These are phyloP conservation scores for Thunnus albacares DNA, from an alignment of 2,797 vertebrate species.

Conservation along the genomic window DNA sequence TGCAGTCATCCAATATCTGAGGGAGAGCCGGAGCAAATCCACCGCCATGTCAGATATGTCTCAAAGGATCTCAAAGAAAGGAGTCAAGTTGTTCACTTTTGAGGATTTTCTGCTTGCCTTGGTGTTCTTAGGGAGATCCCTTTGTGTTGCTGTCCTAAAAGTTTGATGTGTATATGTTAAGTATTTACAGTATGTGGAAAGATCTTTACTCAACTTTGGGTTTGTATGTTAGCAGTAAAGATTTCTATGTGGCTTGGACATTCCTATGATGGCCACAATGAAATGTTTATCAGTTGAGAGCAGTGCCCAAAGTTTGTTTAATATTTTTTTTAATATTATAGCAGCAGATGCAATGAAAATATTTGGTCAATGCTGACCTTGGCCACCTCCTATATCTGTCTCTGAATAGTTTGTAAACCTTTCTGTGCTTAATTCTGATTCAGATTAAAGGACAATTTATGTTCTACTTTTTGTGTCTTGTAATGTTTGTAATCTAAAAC, in stretches of 20 bases:
- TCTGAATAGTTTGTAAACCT: too few species aligned
- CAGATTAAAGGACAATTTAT: not conserved
- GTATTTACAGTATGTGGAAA: conserved; percentile 17
- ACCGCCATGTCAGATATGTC: conserved; percentile 63
- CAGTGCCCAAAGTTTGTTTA: too few species aligned
- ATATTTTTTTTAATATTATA: not conserved
- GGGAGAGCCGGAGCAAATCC: conserved; percentile 70
- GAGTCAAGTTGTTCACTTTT: conserved; percentile 57
- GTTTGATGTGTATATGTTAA: conserved; percentile 29
- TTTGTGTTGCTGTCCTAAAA: conserved; percentile 3
- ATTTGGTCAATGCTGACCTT: not conserved
- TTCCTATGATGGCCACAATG: not conserved
- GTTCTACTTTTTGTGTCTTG: not conserved
- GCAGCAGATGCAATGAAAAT: not conserved
- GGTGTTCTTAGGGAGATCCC: conserved; percentile 41
- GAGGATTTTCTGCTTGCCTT: conserved; percentile 47
- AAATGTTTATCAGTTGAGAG: too few species aligned
- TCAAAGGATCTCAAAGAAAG: conserved; percentile 56
- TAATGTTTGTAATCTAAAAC: not conserved
- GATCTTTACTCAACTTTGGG: not conserved
- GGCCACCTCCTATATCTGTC: not conserved
- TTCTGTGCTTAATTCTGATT: not conserved
- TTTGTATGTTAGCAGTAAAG: not conserved
- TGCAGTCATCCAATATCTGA: conserved; percentile 62
- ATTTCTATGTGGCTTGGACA: not conserved